Evolutionary conservation across 2,113 vertebrate genomes (phyloP).

Genomic region (Hymenochirus boettgeri): DNA sequence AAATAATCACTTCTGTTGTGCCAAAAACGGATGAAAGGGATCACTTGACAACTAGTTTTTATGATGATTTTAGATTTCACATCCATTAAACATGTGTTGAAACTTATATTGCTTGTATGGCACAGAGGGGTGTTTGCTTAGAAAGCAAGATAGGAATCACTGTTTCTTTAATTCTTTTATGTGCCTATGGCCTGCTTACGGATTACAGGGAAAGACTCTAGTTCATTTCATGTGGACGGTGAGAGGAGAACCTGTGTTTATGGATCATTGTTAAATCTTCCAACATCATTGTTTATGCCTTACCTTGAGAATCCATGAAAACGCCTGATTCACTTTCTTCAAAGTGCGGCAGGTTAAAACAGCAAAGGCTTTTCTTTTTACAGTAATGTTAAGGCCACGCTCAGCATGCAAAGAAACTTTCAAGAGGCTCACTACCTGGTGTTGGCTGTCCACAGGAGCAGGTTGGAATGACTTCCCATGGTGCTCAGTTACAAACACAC

Average conservation of each 20-base stretch:
- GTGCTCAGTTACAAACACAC: constrained; percentile 47
- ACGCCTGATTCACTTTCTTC: constrained; percentile 60
- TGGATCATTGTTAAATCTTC: constrained; percentile 9
- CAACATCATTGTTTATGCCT: constrained; percentile 47
- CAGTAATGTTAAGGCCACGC: constrained; percentile 48
- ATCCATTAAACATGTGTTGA: too few species aligned
- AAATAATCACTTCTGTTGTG: too few species aligned
- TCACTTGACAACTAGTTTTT: too few species aligned
- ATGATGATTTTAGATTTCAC: too few species aligned
- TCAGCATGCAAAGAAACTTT: constrained; percentile 56
- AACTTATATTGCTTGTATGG: too few species aligned
- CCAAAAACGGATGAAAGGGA: too few species aligned
- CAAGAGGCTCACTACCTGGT: constrained; percentile 50
- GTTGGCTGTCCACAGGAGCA: constrained; percentile 48
- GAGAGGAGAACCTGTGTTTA: constrained; percentile 44
- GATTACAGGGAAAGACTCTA: too few species aligned
- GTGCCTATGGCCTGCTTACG: too few species aligned
- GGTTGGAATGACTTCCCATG: constrained; percentile 39
- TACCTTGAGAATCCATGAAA: constrained; percentile 73
- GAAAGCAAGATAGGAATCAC: too few species aligned
- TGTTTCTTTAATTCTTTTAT: too few species aligned
- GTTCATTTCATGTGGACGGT: constrained; percentile 46
- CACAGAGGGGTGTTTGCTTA: too few species aligned
- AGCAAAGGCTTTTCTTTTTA: constrained; percentile 58
- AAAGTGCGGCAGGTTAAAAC: constrained; percentile 63